Evolutionary conservation across 2,888 invertebrate species (phyloP).

Genomic region (Sinotaia quadrata): DNA sequence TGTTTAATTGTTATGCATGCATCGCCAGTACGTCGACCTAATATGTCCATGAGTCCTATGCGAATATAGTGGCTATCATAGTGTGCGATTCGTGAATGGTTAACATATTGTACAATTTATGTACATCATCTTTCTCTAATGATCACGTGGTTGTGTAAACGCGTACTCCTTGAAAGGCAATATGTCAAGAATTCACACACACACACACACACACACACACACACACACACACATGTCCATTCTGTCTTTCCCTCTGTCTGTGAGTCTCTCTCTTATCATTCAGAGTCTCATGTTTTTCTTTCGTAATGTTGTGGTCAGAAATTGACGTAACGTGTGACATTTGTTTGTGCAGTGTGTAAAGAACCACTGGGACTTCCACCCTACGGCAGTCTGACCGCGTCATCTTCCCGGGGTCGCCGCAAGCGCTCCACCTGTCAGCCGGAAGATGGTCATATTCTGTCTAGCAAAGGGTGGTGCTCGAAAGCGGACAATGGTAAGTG

Average conservation of each 20-base stretch:
- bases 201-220: constrained; percentile 13
- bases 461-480: constrained; percentile 75
- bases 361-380: constrained; percentile 73
- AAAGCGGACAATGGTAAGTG: constrained; percentile 73
- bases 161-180: too few relatives aligned
- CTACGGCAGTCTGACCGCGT: constrained; percentile 73
- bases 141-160: too few relatives aligned
- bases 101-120: too few relatives aligned
- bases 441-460: constrained; percentile 74
- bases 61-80: too few relatives aligned
- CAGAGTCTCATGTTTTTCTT: neutral
- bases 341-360: constrained; percentile 74
- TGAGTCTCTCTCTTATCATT: neutral
- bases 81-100: too few relatives aligned
- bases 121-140: too few relatives aligned
- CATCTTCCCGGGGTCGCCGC: constrained; percentile 70
- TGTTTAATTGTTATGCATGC: too few relatives aligned
- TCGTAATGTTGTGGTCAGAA: too few relatives aligned
- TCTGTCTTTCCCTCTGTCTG: neutral
- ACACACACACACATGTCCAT: constrained; percentile 1
- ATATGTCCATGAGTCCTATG: too few relatives aligned
- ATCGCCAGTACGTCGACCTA: too few relatives aligned
- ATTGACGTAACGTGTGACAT: neutral
- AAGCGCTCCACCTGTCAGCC: constrained; percentile 74
- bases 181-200: constrained; percentile 6